Evolutionary conservation across 2,888 invertebrate species (phyloP).

Genomic region (Volucella zonaria): DNA sequence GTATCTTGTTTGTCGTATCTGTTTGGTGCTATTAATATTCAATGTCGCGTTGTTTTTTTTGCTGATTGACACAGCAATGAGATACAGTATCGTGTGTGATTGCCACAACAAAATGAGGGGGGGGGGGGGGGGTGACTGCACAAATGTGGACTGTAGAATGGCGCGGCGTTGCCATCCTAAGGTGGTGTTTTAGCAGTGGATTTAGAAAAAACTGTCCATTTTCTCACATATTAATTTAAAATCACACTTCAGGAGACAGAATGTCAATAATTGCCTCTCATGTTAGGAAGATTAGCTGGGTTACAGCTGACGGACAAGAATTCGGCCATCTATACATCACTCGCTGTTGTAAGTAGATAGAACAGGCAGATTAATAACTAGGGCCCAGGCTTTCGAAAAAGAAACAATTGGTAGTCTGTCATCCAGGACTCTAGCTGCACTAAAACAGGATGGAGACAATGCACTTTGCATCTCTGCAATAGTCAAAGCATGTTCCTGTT

Average conservation of each 20-base stretch:
- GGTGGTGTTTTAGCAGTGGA: slow-evolving; percentile 26
- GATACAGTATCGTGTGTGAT: slow-evolving; percentile 60
- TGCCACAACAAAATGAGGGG: slow-evolving; percentile 10
- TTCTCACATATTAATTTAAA: not conserved
- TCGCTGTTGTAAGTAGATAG: too few relatives aligned
- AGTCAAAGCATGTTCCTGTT: too few relatives aligned
- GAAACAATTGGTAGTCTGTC: too few relatives aligned
- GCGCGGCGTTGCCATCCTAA: too few relatives aligned
- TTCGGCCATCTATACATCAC: too few relatives aligned
- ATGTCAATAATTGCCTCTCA: not conserved
- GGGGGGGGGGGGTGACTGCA: slow-evolving; percentile 16
- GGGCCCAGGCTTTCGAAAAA: too few relatives aligned
- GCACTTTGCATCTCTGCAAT: too few relatives aligned
- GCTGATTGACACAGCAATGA: slow-evolving; percentile 62
- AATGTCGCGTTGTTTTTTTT: slow-evolving; percentile 63
- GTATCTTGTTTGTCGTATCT: not conserved
- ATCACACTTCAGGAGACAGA: not conserved
- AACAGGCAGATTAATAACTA: too few relatives aligned
- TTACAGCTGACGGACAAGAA: too few relatives aligned
- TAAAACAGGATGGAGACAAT: too few relatives aligned
- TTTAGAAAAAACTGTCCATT: not conserved
- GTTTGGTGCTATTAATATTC: slow-evolving; percentile 66
- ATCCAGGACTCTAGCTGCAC: too few relatives aligned
- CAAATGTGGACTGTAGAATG: slow-evolving; percentile 28
- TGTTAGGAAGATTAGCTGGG: not conserved